Conservation (phyloP, 2,888 invertebrate species). For the Trissonchulus sp. region DNA sequence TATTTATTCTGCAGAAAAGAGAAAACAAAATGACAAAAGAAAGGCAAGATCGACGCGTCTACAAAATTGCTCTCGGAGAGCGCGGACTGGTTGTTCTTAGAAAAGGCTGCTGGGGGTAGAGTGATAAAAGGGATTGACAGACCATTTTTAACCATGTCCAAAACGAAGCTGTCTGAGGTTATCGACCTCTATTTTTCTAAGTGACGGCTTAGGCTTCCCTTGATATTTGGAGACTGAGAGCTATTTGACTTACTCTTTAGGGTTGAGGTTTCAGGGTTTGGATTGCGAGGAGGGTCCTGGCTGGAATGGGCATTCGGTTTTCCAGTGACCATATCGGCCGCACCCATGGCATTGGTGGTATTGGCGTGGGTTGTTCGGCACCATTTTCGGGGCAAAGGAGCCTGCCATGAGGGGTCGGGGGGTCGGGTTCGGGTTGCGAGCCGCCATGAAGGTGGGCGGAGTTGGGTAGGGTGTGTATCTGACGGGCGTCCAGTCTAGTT, state of each 20-base stretch:
- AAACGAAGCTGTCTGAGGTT: not conserved
- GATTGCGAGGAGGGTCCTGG: not conserved
- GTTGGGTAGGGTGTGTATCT: too few relatives aligned
- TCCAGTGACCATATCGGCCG: constrained; percentile 2
- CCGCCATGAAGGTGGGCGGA: too few relatives aligned
- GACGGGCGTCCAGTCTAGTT: too few relatives aligned
- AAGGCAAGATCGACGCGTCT: not conserved
- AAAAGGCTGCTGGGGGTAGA: not conserved
- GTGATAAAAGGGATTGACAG: not conserved
- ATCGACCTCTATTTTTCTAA: not conserved
- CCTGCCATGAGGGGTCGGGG: not conserved
- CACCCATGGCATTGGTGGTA: not conserved
- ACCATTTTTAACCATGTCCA: constrained; percentile 13
- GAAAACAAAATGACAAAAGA: too few relatives aligned
- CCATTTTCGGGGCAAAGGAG: not conserved
- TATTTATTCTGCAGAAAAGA: too few relatives aligned
- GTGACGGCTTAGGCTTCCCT: not conserved
- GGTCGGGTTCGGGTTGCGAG: not conserved
- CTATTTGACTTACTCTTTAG: too few relatives aligned
- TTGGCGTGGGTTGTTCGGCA: not conserved
- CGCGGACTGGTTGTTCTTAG: not conserved
- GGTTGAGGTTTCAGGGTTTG: not conserved
- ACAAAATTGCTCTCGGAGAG: not conserved
- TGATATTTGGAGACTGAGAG: not conserved
- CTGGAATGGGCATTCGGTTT: not conserved